These are phyloP conservation scores for Pseudoips prasinana DNA, from an alignment of 2,888 invertebrate species.

Conservation along the genomic window DNA sequence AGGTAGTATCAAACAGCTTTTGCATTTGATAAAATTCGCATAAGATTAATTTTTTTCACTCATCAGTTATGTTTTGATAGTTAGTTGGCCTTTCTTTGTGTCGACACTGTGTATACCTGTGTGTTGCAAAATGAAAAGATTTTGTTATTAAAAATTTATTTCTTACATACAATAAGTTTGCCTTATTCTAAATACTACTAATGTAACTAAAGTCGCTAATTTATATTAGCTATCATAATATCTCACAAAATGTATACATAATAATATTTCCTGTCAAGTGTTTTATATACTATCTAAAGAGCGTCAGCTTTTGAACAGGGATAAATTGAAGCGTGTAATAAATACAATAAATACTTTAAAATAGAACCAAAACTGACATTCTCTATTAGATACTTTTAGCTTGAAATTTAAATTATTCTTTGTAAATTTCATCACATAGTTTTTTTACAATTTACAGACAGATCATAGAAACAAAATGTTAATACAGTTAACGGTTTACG, in stretches of 20 bases:
- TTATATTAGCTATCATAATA: slow-evolving; percentile 74
- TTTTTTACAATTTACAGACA: slow-evolving; percentile 67
- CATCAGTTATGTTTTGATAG: too few species aligned
- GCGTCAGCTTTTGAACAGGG: slow-evolving; percentile 59
- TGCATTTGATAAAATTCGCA: too few species aligned
- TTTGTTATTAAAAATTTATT: slow-evolving; percentile 76
- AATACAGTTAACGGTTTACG: slow-evolving; percentile 26
- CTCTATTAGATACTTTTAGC: slow-evolving; percentile 49
- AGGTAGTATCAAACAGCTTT: too few species aligned
- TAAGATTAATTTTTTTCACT: too few species aligned
- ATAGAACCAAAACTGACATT: slow-evolving; percentile 59
- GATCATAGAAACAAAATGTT: slow-evolving; percentile 50
- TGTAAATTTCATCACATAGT: slow-evolving; percentile 68
- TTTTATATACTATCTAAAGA: slow-evolving; percentile 43
- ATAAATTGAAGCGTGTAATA: slow-evolving; percentile 62
- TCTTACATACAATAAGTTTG: slow-evolving; percentile 76
- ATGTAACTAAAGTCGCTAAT: slow-evolving; percentile 67
- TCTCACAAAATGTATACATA: slow-evolving; percentile 68
- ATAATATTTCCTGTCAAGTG: slow-evolving; percentile 54
- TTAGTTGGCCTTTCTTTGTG: too few species aligned
- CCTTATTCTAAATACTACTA: slow-evolving; percentile 69
- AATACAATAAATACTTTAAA: slow-evolving; percentile 76
- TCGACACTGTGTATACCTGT: too few species aligned
- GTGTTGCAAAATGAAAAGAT: slow-evolving; percentile 26
- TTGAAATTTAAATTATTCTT: slow-evolving; percentile 55